phyloP scores from a whole-genome alignment of 2,797 vertebrate genomes.

The Notoglanidium macrostoma region DNA sequence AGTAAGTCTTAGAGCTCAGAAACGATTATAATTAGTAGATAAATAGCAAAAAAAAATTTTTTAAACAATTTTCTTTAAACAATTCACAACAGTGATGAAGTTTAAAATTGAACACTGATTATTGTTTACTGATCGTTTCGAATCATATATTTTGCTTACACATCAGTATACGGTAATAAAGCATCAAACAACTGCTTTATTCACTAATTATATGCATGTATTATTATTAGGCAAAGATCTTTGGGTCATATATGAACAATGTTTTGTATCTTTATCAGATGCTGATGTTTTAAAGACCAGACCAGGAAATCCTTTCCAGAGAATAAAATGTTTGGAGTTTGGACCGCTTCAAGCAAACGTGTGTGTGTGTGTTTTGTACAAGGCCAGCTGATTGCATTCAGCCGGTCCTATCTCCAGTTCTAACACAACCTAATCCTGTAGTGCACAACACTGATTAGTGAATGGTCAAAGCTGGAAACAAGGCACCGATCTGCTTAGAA shows the following conservation, averaged over 20 bases:
- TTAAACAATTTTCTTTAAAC: too few relatives aligned
- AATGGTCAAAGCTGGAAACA: conserved; percentile 76
- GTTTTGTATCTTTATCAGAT: background rate
- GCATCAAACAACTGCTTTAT: background rate
- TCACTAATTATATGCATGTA: background rate
- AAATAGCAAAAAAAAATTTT: background rate
- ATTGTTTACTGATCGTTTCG: background rate
- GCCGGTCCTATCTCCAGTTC: conserved; percentile 61
- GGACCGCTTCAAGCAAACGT: background rate
- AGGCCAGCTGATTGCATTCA: conserved; percentile 63
- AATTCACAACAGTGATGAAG: too few relatives aligned
- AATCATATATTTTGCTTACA: background rate
- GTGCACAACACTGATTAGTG: conserved; percentile 71
- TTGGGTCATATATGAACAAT: background rate
- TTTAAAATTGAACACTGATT: background rate
- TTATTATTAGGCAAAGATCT: background rate
- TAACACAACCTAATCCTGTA: conserved; percentile 70
- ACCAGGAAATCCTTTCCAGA: background rate
- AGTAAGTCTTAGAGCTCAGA: background rate
- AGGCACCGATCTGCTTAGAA: conserved; percentile 63
- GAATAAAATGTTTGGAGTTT: background rate
- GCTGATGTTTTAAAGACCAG: background rate
- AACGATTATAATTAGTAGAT: background rate
- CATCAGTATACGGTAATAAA: background rate
- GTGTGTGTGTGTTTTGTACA: conserved; percentile 17